phyloP scores from a whole-genome alignment of 2,113 vertebrate species.

The Prolemur simus region DNA sequence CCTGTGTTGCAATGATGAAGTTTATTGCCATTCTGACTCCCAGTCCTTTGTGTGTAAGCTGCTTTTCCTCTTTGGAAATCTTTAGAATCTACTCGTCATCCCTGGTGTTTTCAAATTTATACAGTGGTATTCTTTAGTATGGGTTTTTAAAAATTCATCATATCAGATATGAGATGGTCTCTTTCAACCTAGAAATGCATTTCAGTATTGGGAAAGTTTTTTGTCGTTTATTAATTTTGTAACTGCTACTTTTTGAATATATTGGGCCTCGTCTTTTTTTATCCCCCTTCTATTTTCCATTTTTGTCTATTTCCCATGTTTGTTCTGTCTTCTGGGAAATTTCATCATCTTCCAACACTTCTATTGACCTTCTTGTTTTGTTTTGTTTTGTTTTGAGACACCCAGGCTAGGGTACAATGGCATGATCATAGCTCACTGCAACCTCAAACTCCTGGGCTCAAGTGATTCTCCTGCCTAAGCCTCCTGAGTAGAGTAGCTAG shows the following conservation, averaged over 20 bases:
- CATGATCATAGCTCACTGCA: too few relatives aligned
- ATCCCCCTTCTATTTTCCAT: background rate
- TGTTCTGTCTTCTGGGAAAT: background rate
- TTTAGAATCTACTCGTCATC: slow-evolving; percentile 38
- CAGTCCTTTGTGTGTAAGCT: slow-evolving; percentile 4
- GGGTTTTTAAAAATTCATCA: background rate
- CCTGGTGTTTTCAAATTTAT: background rate
- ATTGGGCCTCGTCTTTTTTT: background rate
- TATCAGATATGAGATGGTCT: background rate
- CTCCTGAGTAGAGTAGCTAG: too few relatives aligned
- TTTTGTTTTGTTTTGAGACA: too few relatives aligned
- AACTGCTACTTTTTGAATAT: background rate
- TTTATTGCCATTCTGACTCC: background rate
- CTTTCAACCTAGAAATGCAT: background rate
- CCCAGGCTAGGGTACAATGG: too few relatives aligned
- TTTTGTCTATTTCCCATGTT: background rate
- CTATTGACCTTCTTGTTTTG: slow-evolving; percentile 8
- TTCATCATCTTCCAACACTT: background rate
- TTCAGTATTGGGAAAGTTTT: slow-evolving; percentile 36
- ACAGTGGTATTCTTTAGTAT: background rate
- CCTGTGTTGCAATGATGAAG: slow-evolving; percentile 6
- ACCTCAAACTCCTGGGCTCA: too few relatives aligned
- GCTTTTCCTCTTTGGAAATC: slow-evolving; percentile 29
- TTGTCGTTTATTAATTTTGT: slow-evolving; percentile 16
- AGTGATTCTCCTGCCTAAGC: too few relatives aligned